Percentiles rank a stretch among this genome's conserved stretches.
Conservation (phyloP, 2,113 vertebrate species). For the Chloropsis hardwickii region DNA sequence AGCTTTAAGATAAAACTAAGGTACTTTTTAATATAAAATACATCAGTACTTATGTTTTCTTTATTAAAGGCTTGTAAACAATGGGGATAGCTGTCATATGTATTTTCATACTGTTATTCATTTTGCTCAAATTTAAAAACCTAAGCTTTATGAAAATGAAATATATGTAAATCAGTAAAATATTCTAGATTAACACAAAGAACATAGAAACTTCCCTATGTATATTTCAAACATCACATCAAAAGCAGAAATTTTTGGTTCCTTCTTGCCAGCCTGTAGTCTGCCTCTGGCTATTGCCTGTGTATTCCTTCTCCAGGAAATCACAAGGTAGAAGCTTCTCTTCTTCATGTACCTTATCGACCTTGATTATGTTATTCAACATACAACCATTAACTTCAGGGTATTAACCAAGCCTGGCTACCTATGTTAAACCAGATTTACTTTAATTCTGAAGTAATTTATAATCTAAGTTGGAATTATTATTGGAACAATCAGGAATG, state of each 20-base stretch:
- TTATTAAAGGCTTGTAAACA: not conserved
- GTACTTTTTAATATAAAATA: not conserved
- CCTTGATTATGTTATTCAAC: fast-evolving
- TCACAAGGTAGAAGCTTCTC: not conserved
- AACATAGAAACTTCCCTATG: not conserved
- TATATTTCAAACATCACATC: not conserved
- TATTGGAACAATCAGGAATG: not conserved
- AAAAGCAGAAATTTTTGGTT: not conserved
- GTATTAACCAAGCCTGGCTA: not conserved
- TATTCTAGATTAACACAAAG: not conserved
- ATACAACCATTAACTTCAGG: not conserved
- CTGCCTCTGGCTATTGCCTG: not conserved
- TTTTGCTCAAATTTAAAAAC: not conserved
- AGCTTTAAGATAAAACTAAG: not conserved
- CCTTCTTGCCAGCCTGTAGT: not conserved
- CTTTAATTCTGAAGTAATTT: not conserved
- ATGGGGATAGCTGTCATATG: not conserved
- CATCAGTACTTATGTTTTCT: not conserved
- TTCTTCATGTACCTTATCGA: not conserved
- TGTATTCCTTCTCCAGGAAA: not conserved
- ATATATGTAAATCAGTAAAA: not conserved
- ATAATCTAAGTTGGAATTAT: not conserved
- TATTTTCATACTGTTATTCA: not conserved
- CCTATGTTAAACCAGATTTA: not conserved
- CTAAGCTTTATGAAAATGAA: not conserved